These are phyloP conservation scores for Glaucomys volans DNA, from an alignment of 2,113 vertebrate genomes.

Conservation along the genomic window DNA sequence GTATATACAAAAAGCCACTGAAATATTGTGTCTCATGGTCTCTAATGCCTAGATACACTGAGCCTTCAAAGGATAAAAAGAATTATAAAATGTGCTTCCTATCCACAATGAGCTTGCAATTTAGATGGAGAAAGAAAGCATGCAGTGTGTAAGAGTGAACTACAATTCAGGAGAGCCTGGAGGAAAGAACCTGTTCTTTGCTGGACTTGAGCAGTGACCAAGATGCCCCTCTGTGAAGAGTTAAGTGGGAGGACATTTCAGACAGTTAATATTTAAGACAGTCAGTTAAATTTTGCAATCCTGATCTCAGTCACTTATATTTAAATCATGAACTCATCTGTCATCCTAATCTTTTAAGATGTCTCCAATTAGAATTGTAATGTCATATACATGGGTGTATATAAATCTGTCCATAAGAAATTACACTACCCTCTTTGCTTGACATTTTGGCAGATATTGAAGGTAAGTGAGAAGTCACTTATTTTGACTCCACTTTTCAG, in stretches of 20 bases:
- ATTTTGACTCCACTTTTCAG: not conserved
- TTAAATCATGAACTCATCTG: constrained; percentile 64
- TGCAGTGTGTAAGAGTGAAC: not conserved
- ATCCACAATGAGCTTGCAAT: not conserved
- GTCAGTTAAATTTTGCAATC: constrained; percentile 1
- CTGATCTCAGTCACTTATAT: not conserved
- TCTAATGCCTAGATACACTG: not conserved
- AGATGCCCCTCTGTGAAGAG: not conserved
- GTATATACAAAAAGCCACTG: not conserved
- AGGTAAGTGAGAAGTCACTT: constrained; percentile 1
- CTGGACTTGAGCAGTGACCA: not conserved
- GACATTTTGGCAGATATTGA: not conserved
- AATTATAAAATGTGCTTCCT: not conserved
- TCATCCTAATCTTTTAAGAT: constrained; percentile 43
- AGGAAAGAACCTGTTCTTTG: not conserved
- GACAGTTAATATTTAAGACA: constrained; percentile 29
- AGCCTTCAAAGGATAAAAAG: not conserved
- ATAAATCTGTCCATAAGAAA: constrained; percentile 58
- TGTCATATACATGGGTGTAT: not conserved
- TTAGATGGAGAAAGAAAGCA: not conserved
- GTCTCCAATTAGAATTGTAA: not conserved
- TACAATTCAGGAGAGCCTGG: not conserved
- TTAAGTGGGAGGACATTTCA: not conserved
- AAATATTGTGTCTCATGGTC: not conserved
- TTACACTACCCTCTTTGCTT: not conserved